Evolutionary conservation across 2,888 invertebrate genomes (phyloP).

Genomic region (Heliconius charithonia): DNA sequence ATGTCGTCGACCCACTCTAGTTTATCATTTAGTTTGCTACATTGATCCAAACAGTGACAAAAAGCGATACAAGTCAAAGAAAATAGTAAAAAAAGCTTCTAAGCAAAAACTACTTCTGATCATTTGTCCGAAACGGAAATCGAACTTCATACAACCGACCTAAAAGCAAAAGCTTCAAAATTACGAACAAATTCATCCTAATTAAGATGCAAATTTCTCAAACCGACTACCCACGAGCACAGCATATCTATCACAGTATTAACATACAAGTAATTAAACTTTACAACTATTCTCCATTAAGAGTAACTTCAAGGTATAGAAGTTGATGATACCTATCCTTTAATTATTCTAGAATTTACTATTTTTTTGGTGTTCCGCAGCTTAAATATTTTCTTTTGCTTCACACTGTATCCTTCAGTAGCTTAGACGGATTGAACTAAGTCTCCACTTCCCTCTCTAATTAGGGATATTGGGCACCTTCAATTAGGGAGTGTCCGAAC

Average conservation of each 20-base stretch:
- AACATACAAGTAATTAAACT: conserved; percentile 14
- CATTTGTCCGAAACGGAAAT: not conserved
- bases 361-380: not conserved
- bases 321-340: not conserved
- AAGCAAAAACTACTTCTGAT: not conserved
- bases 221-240: not conserved
- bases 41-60: too few relatives aligned
- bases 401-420: too few relatives aligned
- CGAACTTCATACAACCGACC: not conserved
- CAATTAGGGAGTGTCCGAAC: too few relatives aligned
- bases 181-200: not conserved
- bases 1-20: too few relatives aligned
- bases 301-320: conserved; percentile 6
- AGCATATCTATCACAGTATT: conserved; percentile 13
- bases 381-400: not conserved
- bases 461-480: too few relatives aligned
- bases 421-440: too few relatives aligned
- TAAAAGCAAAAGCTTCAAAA: not conserved
- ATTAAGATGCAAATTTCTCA: conserved; percentile 8
- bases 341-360: not conserved
- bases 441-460: too few relatives aligned
- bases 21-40: too few relatives aligned
- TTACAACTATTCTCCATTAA: conserved; percentile 2
- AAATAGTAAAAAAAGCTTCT: too few relatives aligned
- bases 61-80: too few relatives aligned